These are phyloP conservation scores for Arnoldichthys spilopterus DNA, from an alignment of 2,797 vertebrate genomes.

Conservation along the genomic window DNA sequence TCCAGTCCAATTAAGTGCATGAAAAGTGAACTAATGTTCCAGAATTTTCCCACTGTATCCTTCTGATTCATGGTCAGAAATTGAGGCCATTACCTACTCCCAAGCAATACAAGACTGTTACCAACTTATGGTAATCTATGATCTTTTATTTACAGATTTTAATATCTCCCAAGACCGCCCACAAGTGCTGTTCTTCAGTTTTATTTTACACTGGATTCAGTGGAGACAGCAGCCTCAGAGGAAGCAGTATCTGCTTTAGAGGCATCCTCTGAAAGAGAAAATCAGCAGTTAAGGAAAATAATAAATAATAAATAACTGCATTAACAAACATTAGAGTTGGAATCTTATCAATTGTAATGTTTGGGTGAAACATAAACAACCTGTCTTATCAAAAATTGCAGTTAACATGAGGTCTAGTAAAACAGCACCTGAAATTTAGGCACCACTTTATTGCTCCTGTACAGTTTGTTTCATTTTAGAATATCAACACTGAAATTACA, in stretches of 20 bases:
- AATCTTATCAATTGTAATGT: too few relatives aligned
- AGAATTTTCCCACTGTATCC: background rate
- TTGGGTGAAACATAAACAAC: too few relatives aligned
- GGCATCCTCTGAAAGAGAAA: slow-evolving; percentile 77
- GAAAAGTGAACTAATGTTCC: slow-evolving; percentile 33
- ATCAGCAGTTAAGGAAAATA: background rate
- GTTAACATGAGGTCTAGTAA: too few relatives aligned
- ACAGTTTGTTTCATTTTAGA: too few relatives aligned
- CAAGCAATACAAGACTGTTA: background rate
- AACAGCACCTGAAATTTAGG: too few relatives aligned
- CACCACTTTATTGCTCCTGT: too few relatives aligned
- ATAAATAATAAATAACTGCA: background rate
- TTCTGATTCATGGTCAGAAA: background rate
- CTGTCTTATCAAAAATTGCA: too few relatives aligned
- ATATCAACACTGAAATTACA: too few relatives aligned
- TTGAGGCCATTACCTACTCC: background rate
- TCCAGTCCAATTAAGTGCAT: slow-evolving; percentile 47
- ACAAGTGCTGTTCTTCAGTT: background rate
- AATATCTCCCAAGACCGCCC: slow-evolving; percentile 11
- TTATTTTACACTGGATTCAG: slow-evolving; percentile 84
- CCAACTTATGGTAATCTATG: slow-evolving; percentile 18
- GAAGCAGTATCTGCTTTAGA: slow-evolving; percentile 76
- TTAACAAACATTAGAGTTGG: background rate
- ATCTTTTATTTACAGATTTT: slow-evolving; percentile 22
- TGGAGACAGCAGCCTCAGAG: slow-evolving; percentile 62